Conservation (phyloP, 2,797 vertebrate genomes). For the Acrossocheilus wenchowensis region DNA sequence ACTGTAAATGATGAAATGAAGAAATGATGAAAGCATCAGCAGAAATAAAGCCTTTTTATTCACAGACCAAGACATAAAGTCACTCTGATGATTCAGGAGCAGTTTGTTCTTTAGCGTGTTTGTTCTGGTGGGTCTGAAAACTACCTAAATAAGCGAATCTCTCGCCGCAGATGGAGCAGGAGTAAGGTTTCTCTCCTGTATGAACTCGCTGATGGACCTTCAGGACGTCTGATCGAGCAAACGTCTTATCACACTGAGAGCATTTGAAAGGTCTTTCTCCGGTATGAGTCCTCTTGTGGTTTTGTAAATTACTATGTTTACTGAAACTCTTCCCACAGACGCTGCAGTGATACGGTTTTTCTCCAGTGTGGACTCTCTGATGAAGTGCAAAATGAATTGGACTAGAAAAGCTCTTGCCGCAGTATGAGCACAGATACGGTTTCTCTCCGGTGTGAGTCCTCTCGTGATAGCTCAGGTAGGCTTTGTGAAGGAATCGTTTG, state of each 20-base stretch:
- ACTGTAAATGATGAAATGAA: not conserved
- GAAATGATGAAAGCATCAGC: not conserved
- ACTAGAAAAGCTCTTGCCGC: not conserved
- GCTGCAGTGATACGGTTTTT: not conserved
- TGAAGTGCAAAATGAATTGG: not conserved
- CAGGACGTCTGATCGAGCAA: not conserved
- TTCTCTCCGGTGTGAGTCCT: not conserved
- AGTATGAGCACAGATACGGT: not conserved
- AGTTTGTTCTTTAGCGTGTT: not conserved
- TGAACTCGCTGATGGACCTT: not conserved
- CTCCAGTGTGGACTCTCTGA: not conserved
- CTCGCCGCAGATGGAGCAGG: not conserved
- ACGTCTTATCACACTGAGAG: not conserved
- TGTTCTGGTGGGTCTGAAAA: conserved; percentile 14
- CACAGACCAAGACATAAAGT: not conserved
- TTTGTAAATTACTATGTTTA: no score
- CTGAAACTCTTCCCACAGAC: not conserved
- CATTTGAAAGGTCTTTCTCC: not conserved
- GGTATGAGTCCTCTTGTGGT: not conserved
- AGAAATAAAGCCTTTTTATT: not conserved
- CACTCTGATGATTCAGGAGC: not conserved
- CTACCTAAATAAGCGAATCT: not conserved
- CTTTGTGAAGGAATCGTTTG: conserved; percentile 35
- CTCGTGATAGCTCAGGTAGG: conserved; percentile 13
- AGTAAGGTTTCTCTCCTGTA: conserved; percentile 41